Conservation (phyloP, 2,888 invertebrate species). For the Aphrophora alni region DNA sequence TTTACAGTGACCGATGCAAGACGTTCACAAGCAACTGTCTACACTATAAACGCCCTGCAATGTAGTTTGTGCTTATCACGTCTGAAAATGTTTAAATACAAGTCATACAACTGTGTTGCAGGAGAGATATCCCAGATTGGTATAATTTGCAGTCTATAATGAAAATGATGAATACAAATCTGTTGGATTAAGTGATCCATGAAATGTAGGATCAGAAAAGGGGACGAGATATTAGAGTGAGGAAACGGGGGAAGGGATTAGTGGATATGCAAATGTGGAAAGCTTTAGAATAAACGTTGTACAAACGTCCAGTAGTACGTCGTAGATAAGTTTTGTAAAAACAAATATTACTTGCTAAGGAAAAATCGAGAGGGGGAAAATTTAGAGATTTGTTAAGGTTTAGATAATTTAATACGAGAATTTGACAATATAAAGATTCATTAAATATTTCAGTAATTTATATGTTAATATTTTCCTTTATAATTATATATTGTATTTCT, state of each 20-base stretch:
- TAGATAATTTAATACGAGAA: too few relatives aligned
- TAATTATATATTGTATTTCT: too few relatives aligned
- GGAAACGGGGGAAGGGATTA: background rate
- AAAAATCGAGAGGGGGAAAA: too few relatives aligned
- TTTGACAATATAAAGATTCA: too few relatives aligned
- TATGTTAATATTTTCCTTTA: too few relatives aligned
- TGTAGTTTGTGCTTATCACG: background rate
- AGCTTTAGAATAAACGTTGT: background rate
- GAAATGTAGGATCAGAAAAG: background rate
- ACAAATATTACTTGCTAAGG: too few relatives aligned
- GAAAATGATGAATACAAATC: conserved; percentile 4
- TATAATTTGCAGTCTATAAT: background rate
- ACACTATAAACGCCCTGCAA: background rate
- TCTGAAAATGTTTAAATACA: background rate
- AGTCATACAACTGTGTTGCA: background rate
- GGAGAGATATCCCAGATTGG: background rate
- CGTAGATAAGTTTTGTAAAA: too few relatives aligned
- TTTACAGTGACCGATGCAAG: background rate
- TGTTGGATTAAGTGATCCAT: background rate
- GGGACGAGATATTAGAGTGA: background rate
- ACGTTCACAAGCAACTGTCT: background rate
- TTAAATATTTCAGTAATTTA: too few relatives aligned
- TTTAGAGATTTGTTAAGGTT: too few relatives aligned
- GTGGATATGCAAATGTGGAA: background rate
- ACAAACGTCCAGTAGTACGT: background rate